Percentiles rank a stretch among this genome's conserved stretches.
phyloP scores from a whole-genome alignment of 2,888 invertebrate species.

The Aphidoletes aphidimyza region DNA sequence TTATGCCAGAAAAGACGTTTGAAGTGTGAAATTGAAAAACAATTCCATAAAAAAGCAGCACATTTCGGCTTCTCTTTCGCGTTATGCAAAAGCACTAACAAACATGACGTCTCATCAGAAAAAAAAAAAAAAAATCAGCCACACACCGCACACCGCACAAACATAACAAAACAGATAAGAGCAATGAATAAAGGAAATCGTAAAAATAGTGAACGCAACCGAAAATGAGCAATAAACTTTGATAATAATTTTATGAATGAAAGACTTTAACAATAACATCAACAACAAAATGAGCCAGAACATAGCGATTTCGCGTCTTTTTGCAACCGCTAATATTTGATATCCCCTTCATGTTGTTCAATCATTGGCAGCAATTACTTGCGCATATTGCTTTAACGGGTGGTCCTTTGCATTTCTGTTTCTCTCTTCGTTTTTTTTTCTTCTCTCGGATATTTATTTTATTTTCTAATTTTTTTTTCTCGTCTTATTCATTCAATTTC shows the following conservation, averaged over 20 bases:
- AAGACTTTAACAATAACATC: neutral
- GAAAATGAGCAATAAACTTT: neutral
- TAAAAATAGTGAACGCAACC: neutral
- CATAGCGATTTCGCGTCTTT: neutral
- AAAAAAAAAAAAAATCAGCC: no score
- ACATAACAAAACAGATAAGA: no score
- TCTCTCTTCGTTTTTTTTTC: neutral
- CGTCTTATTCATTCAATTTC: no score
- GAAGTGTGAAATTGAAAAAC: conserved; percentile 43
- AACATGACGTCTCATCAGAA: neutral
- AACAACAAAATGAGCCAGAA: neutral
- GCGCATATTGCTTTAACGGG: neutral
- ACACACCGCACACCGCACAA: no score
- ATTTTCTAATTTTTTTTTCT: no score
- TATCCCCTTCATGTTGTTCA: neutral
- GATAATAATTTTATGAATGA: conserved; percentile 18
- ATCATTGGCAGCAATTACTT: neutral
- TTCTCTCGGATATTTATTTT: neutral
- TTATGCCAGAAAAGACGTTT: neutral
- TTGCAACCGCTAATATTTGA: neutral
- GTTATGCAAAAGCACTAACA: no score
- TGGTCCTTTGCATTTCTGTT: no score
- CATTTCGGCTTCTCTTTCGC: neutral
- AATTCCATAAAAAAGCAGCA: conserved; percentile 7
- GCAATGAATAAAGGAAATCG: neutral